Evolutionary conservation across 2,888 invertebrate species (phyloP), one percentile per base, ranked within the genome.

Genomic region (Odontocolon sp.): DNA sequence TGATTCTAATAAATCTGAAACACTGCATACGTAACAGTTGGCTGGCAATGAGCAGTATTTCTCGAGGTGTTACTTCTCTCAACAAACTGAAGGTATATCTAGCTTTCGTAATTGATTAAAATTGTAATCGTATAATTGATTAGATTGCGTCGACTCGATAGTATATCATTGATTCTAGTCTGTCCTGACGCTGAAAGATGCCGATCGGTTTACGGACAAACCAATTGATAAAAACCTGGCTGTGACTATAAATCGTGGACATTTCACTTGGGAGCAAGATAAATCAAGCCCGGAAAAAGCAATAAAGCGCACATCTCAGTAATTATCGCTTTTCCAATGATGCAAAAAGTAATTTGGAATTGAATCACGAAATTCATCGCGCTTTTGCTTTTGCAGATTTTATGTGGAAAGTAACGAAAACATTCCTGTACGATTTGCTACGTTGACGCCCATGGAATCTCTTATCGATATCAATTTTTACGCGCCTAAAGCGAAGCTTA

Each of bases 231-330:
- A 88, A 28, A 88, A 90, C 38, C 87, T 91, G 56, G 91, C 91
- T 0, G 84, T 93, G 0, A 90, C 89, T 50, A 87, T 93, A 56
- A 89, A 91, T 63, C 88, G 91, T 70, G 92, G 91, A 6, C 88
- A 90, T 8, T 91, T 93, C 80, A 87, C 89, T n/a, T 92, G 92
- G 85, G 78, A 81, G 11, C 72, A 80, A 59, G 75, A 80, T 50
- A 79, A 80, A 57, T 67, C 40, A 4, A 26, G 31, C 42, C 21
- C 47, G 47, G 61, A 67, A 1, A 61, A 54, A 50, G 16, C 52
- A 5, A 57, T 33, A 9, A 77, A 71, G 40, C 38, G 38, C 14
- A 70, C 36, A 45, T 68, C 77, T 33, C 70, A 61, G 79, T 79
- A 77, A 56, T n/a, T n/a, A n/a, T n/a, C n/a, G n/a, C n/a, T n/a